Conservation (phyloP, 2,888 invertebrate genomes). For the Acanthosepion lycidas region DNA sequence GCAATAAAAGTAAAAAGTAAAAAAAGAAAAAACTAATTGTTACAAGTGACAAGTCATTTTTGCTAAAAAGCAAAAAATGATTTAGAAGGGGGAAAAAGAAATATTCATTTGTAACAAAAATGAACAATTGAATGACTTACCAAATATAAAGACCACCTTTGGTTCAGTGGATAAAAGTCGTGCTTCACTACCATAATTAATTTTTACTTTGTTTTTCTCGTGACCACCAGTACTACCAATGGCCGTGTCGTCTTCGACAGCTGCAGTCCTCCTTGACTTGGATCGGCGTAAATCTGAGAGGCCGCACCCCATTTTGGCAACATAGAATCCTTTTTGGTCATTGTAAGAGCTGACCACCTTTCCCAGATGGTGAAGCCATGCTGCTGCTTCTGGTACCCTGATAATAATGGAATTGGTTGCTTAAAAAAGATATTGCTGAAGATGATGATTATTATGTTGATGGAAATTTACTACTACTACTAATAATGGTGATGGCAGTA, state of each 20-base stretch:
- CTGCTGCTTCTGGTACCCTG: constrained; percentile 36
- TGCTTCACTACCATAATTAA: background rate
- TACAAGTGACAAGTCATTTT: too few relatives aligned
- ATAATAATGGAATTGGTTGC: constrained; percentile 44
- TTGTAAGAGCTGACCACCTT: background rate
- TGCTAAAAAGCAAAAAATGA: too few relatives aligned
- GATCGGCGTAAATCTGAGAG: constrained; percentile 36
- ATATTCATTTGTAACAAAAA: too few relatives aligned
- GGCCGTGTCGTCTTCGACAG: constrained; percentile 23
- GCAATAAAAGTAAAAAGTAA: too few relatives aligned
- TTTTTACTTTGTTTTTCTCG: background rate
- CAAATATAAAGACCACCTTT: constrained; percentile 46
- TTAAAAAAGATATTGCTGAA: constrained; percentile 50
- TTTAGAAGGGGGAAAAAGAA: too few relatives aligned
- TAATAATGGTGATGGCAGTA: constrained; percentile 49
- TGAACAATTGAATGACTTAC: background rate
- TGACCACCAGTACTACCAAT: background rate
- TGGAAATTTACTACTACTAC: background rate
- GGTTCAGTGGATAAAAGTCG: background rate
- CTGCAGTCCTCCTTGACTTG: constrained; percentile 40
- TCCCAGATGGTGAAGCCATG: background rate
- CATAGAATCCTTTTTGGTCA: background rate
- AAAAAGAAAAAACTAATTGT: too few relatives aligned
- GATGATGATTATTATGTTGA: background rate
- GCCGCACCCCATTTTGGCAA: constrained; percentile 44